phyloP scores from a whole-genome alignment of 2,797 vertebrate genomes.

The Ibycter americanus region DNA sequence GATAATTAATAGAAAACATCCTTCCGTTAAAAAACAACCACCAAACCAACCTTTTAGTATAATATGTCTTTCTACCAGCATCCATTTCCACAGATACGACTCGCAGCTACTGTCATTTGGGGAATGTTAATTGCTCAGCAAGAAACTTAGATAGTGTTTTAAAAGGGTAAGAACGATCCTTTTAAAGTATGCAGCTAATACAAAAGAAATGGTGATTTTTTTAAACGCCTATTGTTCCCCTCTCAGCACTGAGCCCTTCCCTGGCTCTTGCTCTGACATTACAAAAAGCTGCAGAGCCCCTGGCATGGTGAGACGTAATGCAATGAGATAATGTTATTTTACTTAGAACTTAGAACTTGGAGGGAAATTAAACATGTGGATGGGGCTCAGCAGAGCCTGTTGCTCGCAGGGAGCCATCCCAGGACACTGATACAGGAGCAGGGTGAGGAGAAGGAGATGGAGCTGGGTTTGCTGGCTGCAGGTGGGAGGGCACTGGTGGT shows the following conservation, averaged over 20 bases:
- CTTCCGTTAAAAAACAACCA: constrained; percentile 42
- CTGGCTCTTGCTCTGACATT: background rate
- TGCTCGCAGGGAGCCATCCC: background rate
- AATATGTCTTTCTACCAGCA: background rate
- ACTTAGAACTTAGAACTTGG: background rate
- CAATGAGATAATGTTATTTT: constrained; percentile 2
- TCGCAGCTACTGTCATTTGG: background rate
- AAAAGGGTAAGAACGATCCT: background rate
- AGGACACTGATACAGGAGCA: background rate
- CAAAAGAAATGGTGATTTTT: background rate
- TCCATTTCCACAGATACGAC: background rate
- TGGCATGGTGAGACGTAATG: background rate
- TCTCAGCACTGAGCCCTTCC: background rate
- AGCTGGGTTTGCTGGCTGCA: background rate
- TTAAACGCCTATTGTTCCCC: background rate
- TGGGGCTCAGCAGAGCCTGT: background rate
- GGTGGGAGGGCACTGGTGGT: background rate
- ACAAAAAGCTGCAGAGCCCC: background rate
- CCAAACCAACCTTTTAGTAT: constrained; percentile 24
- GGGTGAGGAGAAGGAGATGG: background rate
- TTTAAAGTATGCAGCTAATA: background rate
- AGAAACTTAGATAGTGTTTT: background rate
- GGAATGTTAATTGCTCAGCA: constrained; percentile 45
- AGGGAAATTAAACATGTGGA: background rate
- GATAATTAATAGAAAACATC: constrained; percentile 69